Base-by-base conservation (phyloP, 2,888 invertebrate genomes). In the Mimumesa dahlbomi region DNA sequence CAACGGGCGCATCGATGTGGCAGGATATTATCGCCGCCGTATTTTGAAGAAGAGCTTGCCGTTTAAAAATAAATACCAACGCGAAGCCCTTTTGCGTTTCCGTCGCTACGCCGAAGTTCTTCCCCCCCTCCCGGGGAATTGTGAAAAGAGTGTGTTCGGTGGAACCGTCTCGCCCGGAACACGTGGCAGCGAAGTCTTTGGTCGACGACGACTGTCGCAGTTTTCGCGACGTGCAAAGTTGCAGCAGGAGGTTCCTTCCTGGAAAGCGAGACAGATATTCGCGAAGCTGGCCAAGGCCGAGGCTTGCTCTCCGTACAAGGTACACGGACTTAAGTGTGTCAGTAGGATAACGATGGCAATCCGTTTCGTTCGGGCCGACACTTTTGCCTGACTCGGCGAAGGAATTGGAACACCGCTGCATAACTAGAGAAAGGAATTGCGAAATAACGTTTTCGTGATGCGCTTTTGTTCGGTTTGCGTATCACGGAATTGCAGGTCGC, bases 331-430 rank as follows among this genome's bases (percentile, higher is more conserved):
- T 66, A 83, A 82, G 81, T 83, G 82, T 84, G 83, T 84, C 84
- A 85, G 85, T 85, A 82, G 84, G 83, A 81, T 82, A 81, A 79
- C 74, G 52, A 64, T 61, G 67, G 59, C 56, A 64, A 73, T 75
- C 64, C 66, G 76, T 69, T 75, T 75, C 66, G 57, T 75, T 72
- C 59, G 71, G 49, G 38, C 54, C 38, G 65, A 62, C 75, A 61
- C 71, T 70, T 74, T 74, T 70, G 75, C 68, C 34, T 54, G 68
- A 59, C 53, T 68, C 67, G 53, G 43, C 62, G 56, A n/a, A 58
- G 53, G 56, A 76, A 75, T 76, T 68, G 67, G 64, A 61, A 56
- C 68, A 58, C 49, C 54, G 42, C 69, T 53, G 69, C 68, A 68
- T 68, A 70, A 68, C 67, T 61, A 68, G 68, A 61, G 68, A 68